Evolutionary conservation across 2,888 invertebrate genomes (phyloP).

Genomic region (Noctua pronuba): DNA sequence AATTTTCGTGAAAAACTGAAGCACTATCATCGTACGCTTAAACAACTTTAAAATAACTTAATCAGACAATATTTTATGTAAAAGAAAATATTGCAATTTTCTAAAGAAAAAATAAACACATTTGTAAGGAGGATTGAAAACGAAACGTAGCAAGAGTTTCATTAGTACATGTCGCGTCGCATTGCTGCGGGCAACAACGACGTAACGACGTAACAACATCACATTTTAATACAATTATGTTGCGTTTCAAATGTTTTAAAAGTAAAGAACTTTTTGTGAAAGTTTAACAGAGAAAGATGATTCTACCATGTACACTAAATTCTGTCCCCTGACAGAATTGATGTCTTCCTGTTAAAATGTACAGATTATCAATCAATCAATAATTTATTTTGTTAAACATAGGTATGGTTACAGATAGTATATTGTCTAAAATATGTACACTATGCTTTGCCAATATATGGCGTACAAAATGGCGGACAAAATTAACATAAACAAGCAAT

Average conservation of each 20-base stretch:
- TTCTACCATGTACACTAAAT: background rate
- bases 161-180: conserved; percentile 8
- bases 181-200: conserved; percentile 13
- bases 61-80: background rate
- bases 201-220: conserved; percentile 7
- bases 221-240: background rate
- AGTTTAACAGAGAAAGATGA: background rate
- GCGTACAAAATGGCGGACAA: no score
- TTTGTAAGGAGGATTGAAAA: conserved; percentile 3
- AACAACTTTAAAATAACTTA: background rate
- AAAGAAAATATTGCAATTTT: background rate
- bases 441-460: no score
- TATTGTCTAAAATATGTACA: no score
- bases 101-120: background rate
- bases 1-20: background rate
- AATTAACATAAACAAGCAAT: no score
- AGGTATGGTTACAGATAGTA: no score
- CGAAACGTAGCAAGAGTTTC: conserved; percentile 10
- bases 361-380: no score
- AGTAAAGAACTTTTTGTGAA: background rate
- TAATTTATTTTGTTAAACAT: no score
- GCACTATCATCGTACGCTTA: background rate
- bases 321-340: no score
- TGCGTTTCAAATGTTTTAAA: conserved; percentile 11
- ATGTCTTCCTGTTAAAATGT: background rate